Evolutionary conservation across 2,797 vertebrate genomes (phyloP), one percentile per base, ranked within the genome.

Genomic region (Myotis planiceps): DNA sequence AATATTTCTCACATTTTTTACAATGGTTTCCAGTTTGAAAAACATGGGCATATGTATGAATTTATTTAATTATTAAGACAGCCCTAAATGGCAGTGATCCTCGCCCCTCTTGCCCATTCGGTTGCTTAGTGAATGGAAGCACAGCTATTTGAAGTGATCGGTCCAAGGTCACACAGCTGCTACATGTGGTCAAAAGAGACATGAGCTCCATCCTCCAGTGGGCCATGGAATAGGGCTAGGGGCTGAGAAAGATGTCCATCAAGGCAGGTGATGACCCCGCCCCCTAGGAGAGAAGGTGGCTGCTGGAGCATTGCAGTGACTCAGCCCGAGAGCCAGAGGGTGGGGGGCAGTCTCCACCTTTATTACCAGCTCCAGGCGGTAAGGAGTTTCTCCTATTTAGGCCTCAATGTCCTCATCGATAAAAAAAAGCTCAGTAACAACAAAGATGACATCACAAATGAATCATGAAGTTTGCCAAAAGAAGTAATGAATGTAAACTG

Each of bases 11-110:
- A 78, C 23, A 25, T 79, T 78, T 49, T 58, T 39, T 23, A 39
- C 66, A 53, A 51, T 16, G 53, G n/a, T 21, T 88, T 74, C 29
- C 47, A n/a, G 6, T 68, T 55, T 82, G 21, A 82, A 91, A 96
- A 86, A 51, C 45, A 66, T 18, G 8, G 86, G 27, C 51, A 10
- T 53, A 25, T 2, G 12, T 45, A 16, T 74, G 21, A 53, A 5
- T 34, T 87, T 78, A 21, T 69, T 86, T 47, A 82, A 18, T 85
- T 60, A 71, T 71, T 34, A 29, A 69, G 47, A 76, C 15, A 21
- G 5, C 55, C 32, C 47, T 72, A 49, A 37, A 68, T 45, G 60
- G 66, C 1, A 74, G 6, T 9, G 21, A 2, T 12, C 19, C 21
- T 32, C 74, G 12, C 9, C 55, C 39, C 29, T 65, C 7, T 51